phyloP scores from a whole-genome alignment of 2,888 invertebrate species.

The Aromia moschata region DNA sequence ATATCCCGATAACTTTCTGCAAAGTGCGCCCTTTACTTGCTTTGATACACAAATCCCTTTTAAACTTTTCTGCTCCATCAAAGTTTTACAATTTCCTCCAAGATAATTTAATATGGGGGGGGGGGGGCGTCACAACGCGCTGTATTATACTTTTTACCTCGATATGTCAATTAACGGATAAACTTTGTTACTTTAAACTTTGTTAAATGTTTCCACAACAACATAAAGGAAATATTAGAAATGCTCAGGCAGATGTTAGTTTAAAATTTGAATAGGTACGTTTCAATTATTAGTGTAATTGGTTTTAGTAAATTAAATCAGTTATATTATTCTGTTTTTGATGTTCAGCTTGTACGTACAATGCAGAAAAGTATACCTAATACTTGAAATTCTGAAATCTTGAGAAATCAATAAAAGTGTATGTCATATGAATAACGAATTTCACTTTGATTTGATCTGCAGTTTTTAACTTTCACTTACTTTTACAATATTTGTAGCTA shows the following conservation, averaged over 20 bases:
- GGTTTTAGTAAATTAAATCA: too few species aligned
- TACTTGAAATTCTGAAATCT: too few species aligned
- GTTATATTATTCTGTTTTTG: too few species aligned
- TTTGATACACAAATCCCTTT: constrained; percentile 2
- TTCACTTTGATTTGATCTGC: too few species aligned
- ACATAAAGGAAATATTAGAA: background rate
- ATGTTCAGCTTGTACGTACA: too few species aligned
- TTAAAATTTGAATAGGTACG: background rate
- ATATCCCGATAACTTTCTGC: background rate
- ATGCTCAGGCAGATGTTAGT: background rate
- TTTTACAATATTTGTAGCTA: too few species aligned
- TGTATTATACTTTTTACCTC: constrained; percentile 2
- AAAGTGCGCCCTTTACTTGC: constrained; percentile 1
- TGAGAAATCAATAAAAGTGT: too few species aligned
- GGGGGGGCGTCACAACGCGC: constrained; percentile 10
- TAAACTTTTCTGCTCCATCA: constrained; percentile 17
- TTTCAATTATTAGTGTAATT: too few species aligned
- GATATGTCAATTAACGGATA: constrained; percentile 11
- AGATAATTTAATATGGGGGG: constrained; percentile 7
- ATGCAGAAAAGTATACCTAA: too few species aligned
- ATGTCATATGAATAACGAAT: too few species aligned
- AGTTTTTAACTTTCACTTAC: too few species aligned
- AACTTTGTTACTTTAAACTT: constrained; percentile 6
- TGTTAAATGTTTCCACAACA: background rate
- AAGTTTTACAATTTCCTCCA: constrained; percentile 19